phyloP scores from a whole-genome alignment of 2,113 vertebrate species.

The Ictalurus punctatus region DNA sequence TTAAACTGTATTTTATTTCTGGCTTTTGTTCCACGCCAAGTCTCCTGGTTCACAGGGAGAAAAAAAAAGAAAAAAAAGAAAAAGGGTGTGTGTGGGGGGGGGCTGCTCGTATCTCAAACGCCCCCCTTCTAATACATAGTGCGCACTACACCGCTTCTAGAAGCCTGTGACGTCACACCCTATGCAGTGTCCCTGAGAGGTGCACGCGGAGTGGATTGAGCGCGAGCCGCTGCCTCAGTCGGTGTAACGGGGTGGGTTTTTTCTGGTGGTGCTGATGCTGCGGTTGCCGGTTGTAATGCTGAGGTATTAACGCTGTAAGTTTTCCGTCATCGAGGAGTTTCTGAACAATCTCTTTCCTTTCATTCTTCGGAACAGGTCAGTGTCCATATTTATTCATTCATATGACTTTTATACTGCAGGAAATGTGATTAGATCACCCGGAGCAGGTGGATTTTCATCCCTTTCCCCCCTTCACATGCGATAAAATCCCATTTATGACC shows the following conservation, averaged over 20 bases:
- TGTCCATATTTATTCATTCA: not conserved
- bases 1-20: not conserved
- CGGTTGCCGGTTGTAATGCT: slow-evolving; percentile 28
- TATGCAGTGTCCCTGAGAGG: not conserved
- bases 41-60: not conserved
- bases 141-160: slow-evolving; percentile 6
- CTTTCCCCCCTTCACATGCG: not conserved
- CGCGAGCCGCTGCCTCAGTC: not conserved
- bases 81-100: not conserved
- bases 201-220: not conserved
- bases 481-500: not conserved
- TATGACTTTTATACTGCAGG: not conserved
- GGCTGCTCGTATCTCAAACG: slow-evolving; percentile 12
- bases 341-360: not conserved
- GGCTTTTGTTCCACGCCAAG: not conserved
- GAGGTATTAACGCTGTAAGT: slow-evolving; percentile 8
- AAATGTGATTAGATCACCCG: not conserved
- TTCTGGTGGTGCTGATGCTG: slow-evolving; percentile 53
- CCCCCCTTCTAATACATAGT: not conserved
- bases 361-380: slow-evolving; percentile 10
- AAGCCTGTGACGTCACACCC: not conserved
- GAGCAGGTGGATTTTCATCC: not conserved
- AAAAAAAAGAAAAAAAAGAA: too few relatives aligned
- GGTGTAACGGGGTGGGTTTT: slow-evolving; percentile 19
- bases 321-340: not conserved